A percentile compares a stretch with the other conserved stretches of the same genome.
Evolutionary conservation across 2,113 vertebrate species (phyloP).

Genomic region (Bettongia penicillata): DNA sequence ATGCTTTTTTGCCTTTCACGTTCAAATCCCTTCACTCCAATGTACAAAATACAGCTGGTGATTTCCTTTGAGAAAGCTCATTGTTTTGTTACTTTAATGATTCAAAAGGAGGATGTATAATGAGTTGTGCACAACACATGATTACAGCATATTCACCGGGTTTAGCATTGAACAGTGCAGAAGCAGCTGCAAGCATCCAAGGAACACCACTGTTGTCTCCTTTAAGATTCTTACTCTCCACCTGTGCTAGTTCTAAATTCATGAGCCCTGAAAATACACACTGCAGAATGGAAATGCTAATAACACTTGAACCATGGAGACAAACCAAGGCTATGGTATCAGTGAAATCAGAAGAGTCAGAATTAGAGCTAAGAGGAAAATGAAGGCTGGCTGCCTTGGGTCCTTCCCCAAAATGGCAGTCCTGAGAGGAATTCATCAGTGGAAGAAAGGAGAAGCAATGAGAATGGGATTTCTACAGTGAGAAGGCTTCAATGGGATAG

Average conservation of each 20-base stretch:
- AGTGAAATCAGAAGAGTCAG: background rate
- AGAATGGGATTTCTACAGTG: background rate
- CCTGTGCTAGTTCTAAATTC: conserved; percentile 11
- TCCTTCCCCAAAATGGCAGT: background rate
- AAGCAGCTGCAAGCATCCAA: conserved; percentile 23
- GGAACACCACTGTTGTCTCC: background rate
- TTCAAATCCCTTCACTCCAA: background rate
- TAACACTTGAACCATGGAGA: conserved; percentile 31
- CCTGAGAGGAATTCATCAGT: background rate
- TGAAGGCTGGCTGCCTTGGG: background rate
- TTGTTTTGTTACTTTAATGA: conserved; percentile 44
- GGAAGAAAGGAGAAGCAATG: background rate
- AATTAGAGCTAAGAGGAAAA: background rate
- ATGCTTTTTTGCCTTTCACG: conserved; percentile 39
- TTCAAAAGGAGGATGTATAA: conserved; percentile 56
- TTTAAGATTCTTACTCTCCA: background rate
- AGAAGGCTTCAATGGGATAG: background rate
- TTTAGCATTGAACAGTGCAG: conserved; percentile 41
- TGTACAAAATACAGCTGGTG: conserved; percentile 42
- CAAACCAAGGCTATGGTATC: conserved; percentile 15
- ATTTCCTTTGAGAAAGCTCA: conserved; percentile 44
- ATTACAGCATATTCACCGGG: conserved; percentile 28
- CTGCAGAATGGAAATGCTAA: conserved; percentile 58
- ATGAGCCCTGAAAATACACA: conserved; percentile 5
- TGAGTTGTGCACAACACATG: conserved; percentile 18